These are phyloP conservation scores for Cyanistes caeruleus DNA, from an alignment of 2,113 vertebrate genomes.

Conservation along the genomic window DNA sequence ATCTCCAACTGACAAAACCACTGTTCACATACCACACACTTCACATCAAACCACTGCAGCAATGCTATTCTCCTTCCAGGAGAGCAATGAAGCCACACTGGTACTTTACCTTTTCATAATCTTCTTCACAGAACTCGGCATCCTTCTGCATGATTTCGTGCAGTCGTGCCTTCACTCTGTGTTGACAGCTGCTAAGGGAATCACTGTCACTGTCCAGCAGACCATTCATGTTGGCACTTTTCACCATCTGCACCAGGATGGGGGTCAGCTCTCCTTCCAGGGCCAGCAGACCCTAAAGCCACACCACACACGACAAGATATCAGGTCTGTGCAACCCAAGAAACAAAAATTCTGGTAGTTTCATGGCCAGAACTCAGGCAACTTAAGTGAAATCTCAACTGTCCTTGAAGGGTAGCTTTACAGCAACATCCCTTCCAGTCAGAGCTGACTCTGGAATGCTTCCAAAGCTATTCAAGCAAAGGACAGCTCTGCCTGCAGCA, in stretches of 20 bases:
- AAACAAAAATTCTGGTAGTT: background rate
- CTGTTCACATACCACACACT: background rate
- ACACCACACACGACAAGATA: background rate
- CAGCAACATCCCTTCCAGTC: background rate
- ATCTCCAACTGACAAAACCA: background rate
- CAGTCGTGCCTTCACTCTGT: conserved; percentile 91
- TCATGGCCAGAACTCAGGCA: background rate
- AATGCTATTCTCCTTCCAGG: background rate
- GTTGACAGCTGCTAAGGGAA: conserved; percentile 94
- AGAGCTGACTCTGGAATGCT: background rate
- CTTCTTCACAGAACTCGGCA: conserved; percentile 84
- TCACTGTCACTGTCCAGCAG: conserved; percentile 95
- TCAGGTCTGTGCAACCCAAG: background rate
- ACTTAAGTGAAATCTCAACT: background rate
- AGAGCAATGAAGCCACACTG: background rate
- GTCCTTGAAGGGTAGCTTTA: background rate
- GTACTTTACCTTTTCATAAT: conserved; percentile 87
- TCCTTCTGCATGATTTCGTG: conserved; percentile 96
- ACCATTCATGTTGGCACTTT: conserved; percentile 99
- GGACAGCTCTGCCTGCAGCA: background rate
- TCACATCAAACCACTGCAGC: background rate
- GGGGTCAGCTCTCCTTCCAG: conserved; percentile 96
- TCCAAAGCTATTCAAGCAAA: background rate
- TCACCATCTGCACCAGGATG: conserved; percentile 99
- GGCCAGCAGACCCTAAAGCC: conserved; percentile 88